Percentiles rank a stretch among this genome's conserved stretches.
Evolutionary conservation across 2,888 invertebrate species (phyloP).

Genomic region (Leptinotarsa juncta): DNA sequence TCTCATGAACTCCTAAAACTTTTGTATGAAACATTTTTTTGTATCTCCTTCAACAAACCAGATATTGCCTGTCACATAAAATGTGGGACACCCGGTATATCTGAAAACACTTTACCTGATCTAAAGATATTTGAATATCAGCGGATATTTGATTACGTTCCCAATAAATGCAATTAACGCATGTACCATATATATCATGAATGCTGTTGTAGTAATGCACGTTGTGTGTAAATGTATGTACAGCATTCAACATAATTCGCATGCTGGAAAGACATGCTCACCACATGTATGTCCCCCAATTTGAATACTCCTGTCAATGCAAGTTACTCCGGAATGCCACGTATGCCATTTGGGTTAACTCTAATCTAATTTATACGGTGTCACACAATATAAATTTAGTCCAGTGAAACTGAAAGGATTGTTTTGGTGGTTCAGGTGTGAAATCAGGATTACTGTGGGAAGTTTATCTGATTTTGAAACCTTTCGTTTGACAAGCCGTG

Average conservation of each 20-base stretch:
- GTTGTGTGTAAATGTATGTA: constrained; percentile 5
- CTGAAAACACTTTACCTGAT: too few species aligned
- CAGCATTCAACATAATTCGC: constrained; percentile 21
- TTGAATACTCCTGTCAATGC: constrained; percentile 44
- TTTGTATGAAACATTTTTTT: too few species aligned
- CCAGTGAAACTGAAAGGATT: constrained; percentile 8
- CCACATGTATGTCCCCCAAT: constrained; percentile 38
- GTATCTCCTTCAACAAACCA: too few species aligned
- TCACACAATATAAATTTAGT: constrained; percentile 3
- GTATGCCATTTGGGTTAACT: constrained; percentile 23
- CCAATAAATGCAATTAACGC: not conserved
- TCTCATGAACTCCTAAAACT: too few species aligned
- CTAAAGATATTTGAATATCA: too few species aligned
- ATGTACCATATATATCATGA: constrained; percentile 4
- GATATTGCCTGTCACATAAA: too few species aligned
- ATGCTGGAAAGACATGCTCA: constrained; percentile 6
- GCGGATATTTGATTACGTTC: not conserved
- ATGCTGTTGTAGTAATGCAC: constrained; percentile 17
- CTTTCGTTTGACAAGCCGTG: not conserved
- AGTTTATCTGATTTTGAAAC: not conserved
- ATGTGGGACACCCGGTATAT: too few species aligned
- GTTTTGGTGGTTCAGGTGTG: not conserved
- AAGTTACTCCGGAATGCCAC: constrained; percentile 40
- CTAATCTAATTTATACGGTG: constrained; percentile 26
- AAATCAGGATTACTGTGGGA: not conserved